phyloP scores from a whole-genome alignment of 2,888 invertebrate genomes.

The Sepiola atlantica region DNA sequence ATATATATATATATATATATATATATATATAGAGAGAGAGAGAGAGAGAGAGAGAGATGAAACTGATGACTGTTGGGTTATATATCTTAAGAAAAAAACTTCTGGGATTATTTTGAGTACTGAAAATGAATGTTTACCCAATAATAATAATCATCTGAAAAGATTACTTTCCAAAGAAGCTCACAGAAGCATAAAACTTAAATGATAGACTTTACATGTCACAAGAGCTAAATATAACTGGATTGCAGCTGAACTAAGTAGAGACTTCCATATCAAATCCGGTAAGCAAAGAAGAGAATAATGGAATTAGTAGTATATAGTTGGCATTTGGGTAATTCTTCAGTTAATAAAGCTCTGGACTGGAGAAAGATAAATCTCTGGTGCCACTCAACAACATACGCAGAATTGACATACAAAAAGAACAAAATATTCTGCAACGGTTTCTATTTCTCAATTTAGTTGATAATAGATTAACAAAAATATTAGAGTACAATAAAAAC shows the following conservation, averaged over 20 bases:
- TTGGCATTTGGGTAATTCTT: not conserved
- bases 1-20: too few species aligned
- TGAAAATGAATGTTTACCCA: slow-evolving; percentile 8
- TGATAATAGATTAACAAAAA: not conserved
- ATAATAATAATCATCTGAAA: not conserved
- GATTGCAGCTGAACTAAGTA: not conserved
- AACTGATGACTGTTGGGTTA: not conserved
- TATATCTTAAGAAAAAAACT: not conserved
- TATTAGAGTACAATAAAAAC: not conserved
- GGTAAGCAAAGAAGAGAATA: not conserved
- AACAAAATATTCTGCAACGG: not conserved
- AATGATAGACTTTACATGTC: slow-evolving; percentile 12
- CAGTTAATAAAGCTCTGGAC: not conserved
- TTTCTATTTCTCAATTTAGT: not conserved
- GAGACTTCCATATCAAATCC: not conserved
- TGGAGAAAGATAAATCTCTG: not conserved
- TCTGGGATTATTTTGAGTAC: not conserved
- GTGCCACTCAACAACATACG: not conserved
- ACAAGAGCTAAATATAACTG: slow-evolving; percentile 2
- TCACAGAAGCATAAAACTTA: not conserved
- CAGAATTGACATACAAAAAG: not conserved
- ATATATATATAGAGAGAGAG: too few species aligned
- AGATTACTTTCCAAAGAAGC: not conserved
- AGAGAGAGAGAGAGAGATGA: not conserved
- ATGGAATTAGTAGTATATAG: not conserved